Evolutionary conservation across 2,888 invertebrate genomes (phyloP), one percentile per base, ranked within the genome.

Genomic region (Parasteatoda lunata): DNA sequence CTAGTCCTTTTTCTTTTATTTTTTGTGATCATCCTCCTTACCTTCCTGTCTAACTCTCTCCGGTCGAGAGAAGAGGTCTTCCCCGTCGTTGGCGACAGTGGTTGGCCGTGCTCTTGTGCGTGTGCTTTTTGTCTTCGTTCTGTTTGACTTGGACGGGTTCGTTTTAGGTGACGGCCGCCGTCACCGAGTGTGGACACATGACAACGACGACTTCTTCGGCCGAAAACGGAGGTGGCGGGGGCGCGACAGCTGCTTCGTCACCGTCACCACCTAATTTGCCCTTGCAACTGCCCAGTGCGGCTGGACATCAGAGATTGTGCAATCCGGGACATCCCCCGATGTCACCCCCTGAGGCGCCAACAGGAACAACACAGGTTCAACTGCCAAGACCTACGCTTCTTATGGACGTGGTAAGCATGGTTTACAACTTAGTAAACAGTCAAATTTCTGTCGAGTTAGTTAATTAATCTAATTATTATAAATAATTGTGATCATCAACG

Each of bases 381-480:
- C 71, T 78, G 72, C 47, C 69, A n/a, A 73, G 81, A 69, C 82
- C 87, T 8, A 69, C 82, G 3, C 52, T 87, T 47, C 77, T 81
- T 54, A 81, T 81, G 87, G 87, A 87, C 15, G 87, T 87, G 87
- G 82, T 87, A 77, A 86, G 85, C 80, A 48, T 48, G 65, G 13
- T 30, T 30, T 30, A 30, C 30, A 30, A 1, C 2, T 30, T 30
- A 1, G 2, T 30, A 1, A 30, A 30, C 30, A 30, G 30, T 30
- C 30, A 30, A 1, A 1, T 30, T 30, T 30, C 30, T 0, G 30
- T 30, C 30, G 30, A 30, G 30, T 30, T 30, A 30, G 30, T 30
- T 30, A 0, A 30, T 30, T 30, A 30, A 30, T 30, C 2, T 30
- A 30, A 30, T 30, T 30, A 30, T 30, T 30, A 2, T 30, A 30